Percentiles rank a stretch among this genome's conserved stretches.
These are phyloP conservation scores for Brevimyrus niger DNA, from an alignment of 2,113 vertebrate species.

Conservation along the genomic window DNA sequence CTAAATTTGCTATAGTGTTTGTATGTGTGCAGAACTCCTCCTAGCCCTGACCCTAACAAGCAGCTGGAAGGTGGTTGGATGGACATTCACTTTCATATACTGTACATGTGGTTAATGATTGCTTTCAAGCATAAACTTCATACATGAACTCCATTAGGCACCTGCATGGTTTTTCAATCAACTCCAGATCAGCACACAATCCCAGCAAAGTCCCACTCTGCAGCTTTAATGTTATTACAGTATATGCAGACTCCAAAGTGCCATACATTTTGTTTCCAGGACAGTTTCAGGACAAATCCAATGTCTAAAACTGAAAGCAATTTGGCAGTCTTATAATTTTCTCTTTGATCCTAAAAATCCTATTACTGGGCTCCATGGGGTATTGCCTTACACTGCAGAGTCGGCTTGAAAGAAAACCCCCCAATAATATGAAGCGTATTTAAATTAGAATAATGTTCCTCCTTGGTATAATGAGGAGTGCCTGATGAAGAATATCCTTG, in stretches of 20 bases:
- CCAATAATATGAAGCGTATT: not conserved
- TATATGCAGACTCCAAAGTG: not conserved
- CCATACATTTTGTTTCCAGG: not conserved
- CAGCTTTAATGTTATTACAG: not conserved
- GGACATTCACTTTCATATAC: not conserved
- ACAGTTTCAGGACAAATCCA: not conserved
- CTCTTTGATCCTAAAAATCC: constrained; percentile 17
- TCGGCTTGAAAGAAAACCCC: constrained; percentile 2
- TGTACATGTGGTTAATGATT: not conserved
- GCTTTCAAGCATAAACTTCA: not conserved
- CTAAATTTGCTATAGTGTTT: not conserved
- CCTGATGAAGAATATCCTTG: not conserved
- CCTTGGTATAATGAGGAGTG: constrained; percentile 5
- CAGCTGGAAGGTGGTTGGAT: not conserved
- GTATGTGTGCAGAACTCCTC: not conserved
- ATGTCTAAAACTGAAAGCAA: constrained; percentile 6
- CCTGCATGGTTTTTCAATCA: not conserved
- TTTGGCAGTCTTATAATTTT: not conserved
- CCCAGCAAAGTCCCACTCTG: not conserved
- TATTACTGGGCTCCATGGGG: constrained; percentile 12
- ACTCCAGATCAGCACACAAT: not conserved
- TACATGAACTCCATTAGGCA: not conserved
- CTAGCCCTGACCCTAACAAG: not conserved
- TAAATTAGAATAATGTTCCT: constrained; percentile 11
- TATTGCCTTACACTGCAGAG: not conserved